phyloP scores from a whole-genome alignment of 2,888 invertebrate species.

The Ornithoptera alexandrae region DNA sequence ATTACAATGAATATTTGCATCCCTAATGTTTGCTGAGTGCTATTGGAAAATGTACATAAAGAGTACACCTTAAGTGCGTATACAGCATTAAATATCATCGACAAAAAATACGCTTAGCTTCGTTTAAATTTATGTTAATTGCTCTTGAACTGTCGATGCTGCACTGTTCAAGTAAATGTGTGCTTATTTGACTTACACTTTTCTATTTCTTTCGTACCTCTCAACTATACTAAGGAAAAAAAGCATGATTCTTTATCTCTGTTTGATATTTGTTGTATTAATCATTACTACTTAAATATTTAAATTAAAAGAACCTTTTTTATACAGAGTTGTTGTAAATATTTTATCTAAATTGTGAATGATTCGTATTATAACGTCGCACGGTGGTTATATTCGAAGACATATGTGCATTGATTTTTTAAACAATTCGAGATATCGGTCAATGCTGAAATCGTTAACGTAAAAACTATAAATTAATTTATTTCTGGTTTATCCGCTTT shows the following conservation, averaged over 20 bases:
- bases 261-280: too few relatives aligned
- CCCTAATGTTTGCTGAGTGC: constrained; percentile 7
- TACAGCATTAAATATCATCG: constrained; percentile 12
- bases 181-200: constrained; percentile 2
- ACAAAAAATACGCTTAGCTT: neutral
- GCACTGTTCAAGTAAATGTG: constrained; percentile 14
- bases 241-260: neutral
- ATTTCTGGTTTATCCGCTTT: too few relatives aligned
- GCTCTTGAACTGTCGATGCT: constrained; percentile 18
- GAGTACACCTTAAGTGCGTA: neutral
- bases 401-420: too few relatives aligned
- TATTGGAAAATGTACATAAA: neutral
- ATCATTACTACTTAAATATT: too few relatives aligned
- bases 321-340: too few relatives aligned
- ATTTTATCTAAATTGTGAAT: too few relatives aligned
- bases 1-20: constrained; percentile 13
- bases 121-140: constrained; percentile 5
- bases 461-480: too few relatives aligned
- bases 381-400: too few relatives aligned
- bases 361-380: too few relatives aligned
- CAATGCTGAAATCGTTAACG: too few relatives aligned
- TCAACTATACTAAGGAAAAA: neutral
- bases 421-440: too few relatives aligned
- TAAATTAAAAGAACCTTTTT: too few relatives aligned
- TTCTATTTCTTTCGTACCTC: neutral